Evolutionary conservation across 2,888 invertebrate species (phyloP), one percentile per base, ranked within the genome.

Genomic region (Oxystoma pomonae): DNA sequence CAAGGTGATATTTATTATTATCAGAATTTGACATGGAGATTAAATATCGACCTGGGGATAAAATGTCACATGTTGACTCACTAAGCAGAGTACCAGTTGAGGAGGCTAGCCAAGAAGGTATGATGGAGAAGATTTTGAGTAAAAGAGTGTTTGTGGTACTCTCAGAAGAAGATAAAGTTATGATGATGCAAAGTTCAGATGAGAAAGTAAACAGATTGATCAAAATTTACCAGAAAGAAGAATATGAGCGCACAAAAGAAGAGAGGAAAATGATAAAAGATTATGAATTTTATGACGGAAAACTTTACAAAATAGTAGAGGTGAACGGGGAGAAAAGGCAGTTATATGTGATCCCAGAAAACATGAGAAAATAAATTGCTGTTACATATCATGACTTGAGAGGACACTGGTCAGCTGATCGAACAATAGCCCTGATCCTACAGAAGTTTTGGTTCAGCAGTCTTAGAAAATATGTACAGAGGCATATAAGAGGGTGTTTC

Each of bases 21-120:
- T 59, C 66, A 2, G 73, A 75, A 55, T 74, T 64, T 65, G 65
- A 67, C 21, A 68, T 67, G 55, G 67, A 69, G 35, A 69, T 75
- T 9, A 61, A 67, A 35, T 67, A 73, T 58, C 57, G 67, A 16
- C 64, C 63, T 16, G 72, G 72, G 5, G 67, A 68, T 9, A 49
- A 61, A 5, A 71, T 74, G n/a, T n/a, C n/a, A n/a, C n/a, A n/a
- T n/a, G n/a, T n/a, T n/a, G n/a, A n/a, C n/a, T n/a, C n/a, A n/a
- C 55, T 74, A 12, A 69, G 70, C 51, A 55, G 72, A 61, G 69
- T 68, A 57, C 69, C 71, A n/a, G 62, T 60, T 3, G 64, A 61
- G 16, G 63, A n/a, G n/a, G n/a, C n/a, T n/a, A 63, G 57, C 61
- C 63, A 12, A 57, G 49, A n/a, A 65, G 59, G 0, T 62, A 65